Base-by-base conservation (phyloP, 2,113 vertebrate genomes). In the Lanius ludovicianus region DNA sequence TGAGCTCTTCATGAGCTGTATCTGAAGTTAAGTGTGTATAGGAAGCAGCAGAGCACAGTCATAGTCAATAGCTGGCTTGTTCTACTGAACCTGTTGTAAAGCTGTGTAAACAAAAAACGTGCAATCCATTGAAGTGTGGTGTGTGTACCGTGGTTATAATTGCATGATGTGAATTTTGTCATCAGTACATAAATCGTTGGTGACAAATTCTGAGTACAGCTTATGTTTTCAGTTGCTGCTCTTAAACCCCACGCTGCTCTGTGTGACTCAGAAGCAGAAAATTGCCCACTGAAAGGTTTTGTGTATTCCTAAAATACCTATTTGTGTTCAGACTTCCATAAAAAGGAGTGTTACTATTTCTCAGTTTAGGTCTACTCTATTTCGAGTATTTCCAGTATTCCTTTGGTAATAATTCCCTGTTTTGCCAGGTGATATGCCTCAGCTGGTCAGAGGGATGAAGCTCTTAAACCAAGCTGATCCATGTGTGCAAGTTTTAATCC, bases 401-500 rank as follows among this genome's bases (percentile, higher is more conserved):
- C 20, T 94, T 74, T 71, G 52, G 80, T 96, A 73, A 87, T 83
- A 37, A 25, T n/a, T 50, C 69, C 41, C 92, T 95, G 4, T 96
- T 91, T 84, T 87, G 60, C 47, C 65, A 99, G 99, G 98, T 98
- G 99, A 99, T 87, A 99, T 99, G 99, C 98, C 98, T 39, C 99
- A 99, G 96, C 98, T 99, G 90, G 98, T 99, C 64, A 98, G 88
- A 86, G 99, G 99, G 55, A 99, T 99, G 99, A 99, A 98, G 84
- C 97, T 99, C 90, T 96, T 99, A 97, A 99, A 99, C 98, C 99
- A 99, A 91, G 99, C 99, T 9, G 99, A 99, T 95, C 99, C 99
- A 0, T 99, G 99, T 71, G 99, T 99, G 17, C 98, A 99, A 77
- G 98, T 99, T 87, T 97, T 99, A 89, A 99, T 99, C 89, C 99